Percentiles rank a stretch among this genome's conserved stretches.
Evolutionary conservation across 2,113 vertebrate species (phyloP).

Genomic region (Panurus biarmicus): DNA sequence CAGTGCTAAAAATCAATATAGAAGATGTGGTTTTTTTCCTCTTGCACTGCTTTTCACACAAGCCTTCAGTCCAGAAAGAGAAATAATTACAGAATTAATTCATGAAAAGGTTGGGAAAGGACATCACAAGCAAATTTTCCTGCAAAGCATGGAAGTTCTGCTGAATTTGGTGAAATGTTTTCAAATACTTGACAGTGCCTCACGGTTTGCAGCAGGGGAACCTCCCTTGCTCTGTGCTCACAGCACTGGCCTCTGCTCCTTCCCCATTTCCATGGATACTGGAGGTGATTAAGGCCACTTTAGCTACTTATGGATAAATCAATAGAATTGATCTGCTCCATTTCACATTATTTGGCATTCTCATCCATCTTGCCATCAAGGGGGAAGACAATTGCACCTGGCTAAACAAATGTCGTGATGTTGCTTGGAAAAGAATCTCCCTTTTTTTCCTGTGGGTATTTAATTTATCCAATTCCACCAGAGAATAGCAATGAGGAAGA

Average conservation of each 20-base stretch:
- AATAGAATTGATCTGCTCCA: not conserved
- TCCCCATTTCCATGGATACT: not conserved
- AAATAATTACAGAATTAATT: not conserved
- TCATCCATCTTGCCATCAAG: not conserved
- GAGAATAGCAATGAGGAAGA: not conserved
- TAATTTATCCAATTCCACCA: not conserved
- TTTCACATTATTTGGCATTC: not conserved
- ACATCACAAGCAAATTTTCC: not conserved
- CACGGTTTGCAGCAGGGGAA: not conserved
- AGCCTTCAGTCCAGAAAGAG: not conserved
- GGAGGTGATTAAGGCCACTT: not conserved
- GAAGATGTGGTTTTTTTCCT: not conserved
- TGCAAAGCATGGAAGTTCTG: not conserved
- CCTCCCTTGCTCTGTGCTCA: not conserved
- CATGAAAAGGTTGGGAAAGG: not conserved
- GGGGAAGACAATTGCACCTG: not conserved
- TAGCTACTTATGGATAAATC: conserved; percentile 38
- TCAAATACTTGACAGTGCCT: not conserved
- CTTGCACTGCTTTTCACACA: not conserved
- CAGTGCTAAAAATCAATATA: not conserved
- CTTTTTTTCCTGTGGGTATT: not conserved
- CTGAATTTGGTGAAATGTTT: not conserved
- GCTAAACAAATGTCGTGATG: not conserved
- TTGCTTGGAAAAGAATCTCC: not conserved
- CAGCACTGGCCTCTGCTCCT: not conserved